phyloP scores from a whole-genome alignment of 2,113 vertebrate species.

The Podarcis cretensis region DNA sequence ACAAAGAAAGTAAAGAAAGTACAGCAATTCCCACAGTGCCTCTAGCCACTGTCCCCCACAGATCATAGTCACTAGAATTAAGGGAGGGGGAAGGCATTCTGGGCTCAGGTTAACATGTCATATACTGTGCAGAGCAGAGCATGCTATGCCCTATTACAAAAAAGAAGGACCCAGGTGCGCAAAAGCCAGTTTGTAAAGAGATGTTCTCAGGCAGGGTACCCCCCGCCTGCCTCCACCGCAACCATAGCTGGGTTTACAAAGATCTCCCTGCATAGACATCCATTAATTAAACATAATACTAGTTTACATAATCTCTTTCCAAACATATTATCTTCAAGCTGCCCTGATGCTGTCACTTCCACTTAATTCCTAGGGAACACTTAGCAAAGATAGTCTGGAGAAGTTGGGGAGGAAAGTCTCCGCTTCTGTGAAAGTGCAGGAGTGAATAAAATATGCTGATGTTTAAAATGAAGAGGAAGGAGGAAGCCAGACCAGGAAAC shows the following conservation, averaged over 20 bases:
- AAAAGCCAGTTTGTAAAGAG: conserved; percentile 34
- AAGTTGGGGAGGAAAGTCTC: conserved; percentile 31
- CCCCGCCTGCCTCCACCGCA: background rate
- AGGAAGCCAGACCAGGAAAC: background rate
- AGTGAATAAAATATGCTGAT: background rate
- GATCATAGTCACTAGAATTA: too few relatives aligned
- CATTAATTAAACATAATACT: conserved; percentile 46
- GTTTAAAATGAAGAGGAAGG: conserved; percentile 2
- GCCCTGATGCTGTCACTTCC: conserved; percentile 40
- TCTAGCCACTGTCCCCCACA: too few relatives aligned
- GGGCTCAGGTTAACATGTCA: conserved; percentile 1
- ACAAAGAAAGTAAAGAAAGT: too few relatives aligned
- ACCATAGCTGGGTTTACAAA: conserved; percentile 17
- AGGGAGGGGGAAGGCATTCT: background rate
- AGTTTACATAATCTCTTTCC: conserved; percentile 43
- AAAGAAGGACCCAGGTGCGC: background rate
- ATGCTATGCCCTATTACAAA: background rate
- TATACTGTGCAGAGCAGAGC: background rate
- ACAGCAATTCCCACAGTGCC: too few relatives aligned
- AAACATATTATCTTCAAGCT: conserved; percentile 29
- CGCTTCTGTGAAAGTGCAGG: background rate
- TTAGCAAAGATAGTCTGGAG: conserved; percentile 3
- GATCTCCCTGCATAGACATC: conserved; percentile 16
- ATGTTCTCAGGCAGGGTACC: background rate
- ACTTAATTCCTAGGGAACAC: conserved; percentile 43